These are phyloP conservation scores for Limnephilus lunatus DNA, from an alignment of 2,888 invertebrate genomes.

Conservation along the genomic window DNA sequence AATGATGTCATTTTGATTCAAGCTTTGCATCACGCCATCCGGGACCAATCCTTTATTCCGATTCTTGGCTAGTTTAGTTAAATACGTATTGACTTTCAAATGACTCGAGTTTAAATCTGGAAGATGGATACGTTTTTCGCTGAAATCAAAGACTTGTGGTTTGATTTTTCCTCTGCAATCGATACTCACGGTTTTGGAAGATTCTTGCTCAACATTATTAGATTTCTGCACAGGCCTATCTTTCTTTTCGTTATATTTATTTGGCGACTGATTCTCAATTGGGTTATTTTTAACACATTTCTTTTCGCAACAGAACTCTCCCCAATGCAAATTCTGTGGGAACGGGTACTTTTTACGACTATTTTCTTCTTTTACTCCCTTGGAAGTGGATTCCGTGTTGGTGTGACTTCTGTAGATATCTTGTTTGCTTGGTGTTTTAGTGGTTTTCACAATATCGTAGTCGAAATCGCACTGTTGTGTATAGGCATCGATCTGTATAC, in stretches of 20 bases:
- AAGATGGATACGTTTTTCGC: constrained; percentile 62
- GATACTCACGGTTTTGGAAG: constrained; percentile 60
- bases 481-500: constrained; percentile 59
- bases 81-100: constrained; percentile 72
- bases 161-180: constrained; percentile 65
- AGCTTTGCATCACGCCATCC: constrained; percentile 66
- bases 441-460: constrained; percentile 57
- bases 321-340: constrained; percentile 67
- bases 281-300: constrained; percentile 61
- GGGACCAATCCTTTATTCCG: constrained; percentile 72
- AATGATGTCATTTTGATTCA: constrained; percentile 64
- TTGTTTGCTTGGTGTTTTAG: constrained; percentile 47
- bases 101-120: constrained; percentile 70
- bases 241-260: constrained; percentile 59
- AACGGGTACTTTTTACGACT: constrained; percentile 59
- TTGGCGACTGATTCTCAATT: constrained; percentile 50
- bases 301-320: constrained; percentile 65
- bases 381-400: constrained; percentile 16
- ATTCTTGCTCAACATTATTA: constrained; percentile 55
- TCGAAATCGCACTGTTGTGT: constrained; percentile 60
- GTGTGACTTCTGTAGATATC: constrained; percentile 42
- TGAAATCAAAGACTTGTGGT: constrained; percentile 63
- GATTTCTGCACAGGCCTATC: constrained; percentile 44
- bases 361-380: constrained; percentile 65
- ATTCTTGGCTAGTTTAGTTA: constrained; percentile 72